Evolutionary conservation across 1,140 invertebrate genomes (phyloP).

Genomic region (Campodea augens): DNA sequence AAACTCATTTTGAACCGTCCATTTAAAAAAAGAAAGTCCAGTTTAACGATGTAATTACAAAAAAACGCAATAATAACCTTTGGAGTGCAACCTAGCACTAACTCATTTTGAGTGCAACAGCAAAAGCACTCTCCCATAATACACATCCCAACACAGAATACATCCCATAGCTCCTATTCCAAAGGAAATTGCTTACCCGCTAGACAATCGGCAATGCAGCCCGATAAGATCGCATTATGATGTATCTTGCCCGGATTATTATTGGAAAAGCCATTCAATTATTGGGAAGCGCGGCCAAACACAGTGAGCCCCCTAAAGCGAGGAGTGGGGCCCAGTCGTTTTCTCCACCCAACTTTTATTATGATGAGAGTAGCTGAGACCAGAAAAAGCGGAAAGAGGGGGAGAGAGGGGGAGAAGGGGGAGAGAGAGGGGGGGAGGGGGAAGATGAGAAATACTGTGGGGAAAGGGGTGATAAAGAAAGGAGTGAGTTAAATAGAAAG

Average conservation of each 20-base stretch:
- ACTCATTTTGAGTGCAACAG: too few species aligned
- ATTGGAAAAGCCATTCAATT: constrained; percentile 6
- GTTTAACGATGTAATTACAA: too few species aligned
- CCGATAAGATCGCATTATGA: constrained; percentile 6
- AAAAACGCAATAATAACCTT: too few species aligned
- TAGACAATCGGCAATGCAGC: not conserved
- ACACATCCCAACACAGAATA: too few species aligned
- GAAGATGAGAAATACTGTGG: not conserved
- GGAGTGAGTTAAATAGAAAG: too few species aligned
- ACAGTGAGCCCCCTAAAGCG: not conserved
- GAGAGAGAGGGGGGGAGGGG: not conserved
- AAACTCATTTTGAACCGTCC: too few species aligned
- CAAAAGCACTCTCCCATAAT: too few species aligned
- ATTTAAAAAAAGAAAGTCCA: too few species aligned
- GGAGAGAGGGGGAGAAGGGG: not conserved
- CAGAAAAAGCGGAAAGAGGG: not conserved
- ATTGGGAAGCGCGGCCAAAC: constrained; percentile 3
- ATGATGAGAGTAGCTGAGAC: not conserved
- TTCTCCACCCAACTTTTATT: not conserved
- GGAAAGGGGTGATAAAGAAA: too few species aligned
- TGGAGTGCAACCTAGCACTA: too few species aligned
- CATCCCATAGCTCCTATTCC: too few species aligned
- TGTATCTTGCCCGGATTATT: constrained; percentile 5
- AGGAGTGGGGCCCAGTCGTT: too few species aligned
- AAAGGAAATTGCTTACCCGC: not conserved